Conservation (phyloP, 1,140 invertebrate genomes). For the Tribolium castaneum region DNA sequence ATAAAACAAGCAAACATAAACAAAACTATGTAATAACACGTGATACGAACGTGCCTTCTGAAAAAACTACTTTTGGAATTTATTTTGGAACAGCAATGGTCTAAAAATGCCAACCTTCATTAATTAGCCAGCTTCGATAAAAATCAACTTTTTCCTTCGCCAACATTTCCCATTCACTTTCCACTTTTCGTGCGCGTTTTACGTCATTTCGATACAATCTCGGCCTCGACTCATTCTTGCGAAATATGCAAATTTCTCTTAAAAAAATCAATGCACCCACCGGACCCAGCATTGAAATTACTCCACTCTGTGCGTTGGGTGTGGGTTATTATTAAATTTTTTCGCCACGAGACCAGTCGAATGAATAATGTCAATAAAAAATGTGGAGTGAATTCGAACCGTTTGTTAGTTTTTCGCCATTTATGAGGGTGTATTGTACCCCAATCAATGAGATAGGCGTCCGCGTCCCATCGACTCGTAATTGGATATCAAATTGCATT, state of each 20-base stretch:
- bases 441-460: slow-evolving; percentile 17
- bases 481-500: slow-evolving; percentile 43
- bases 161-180: neutral
- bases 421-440: slow-evolving; percentile 28
- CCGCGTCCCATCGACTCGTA: slow-evolving; percentile 21
- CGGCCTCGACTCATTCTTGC: neutral
- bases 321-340: neutral
- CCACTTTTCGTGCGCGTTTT: neutral
- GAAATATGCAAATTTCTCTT: neutral
- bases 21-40: too few relatives aligned
- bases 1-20: too few relatives aligned
- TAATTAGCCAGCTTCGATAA: neutral
- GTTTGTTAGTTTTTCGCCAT: neutral
- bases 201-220: neutral
- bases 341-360: neutral
- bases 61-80: too few relatives aligned
- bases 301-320: neutral
- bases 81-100: too few relatives aligned
- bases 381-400: neutral
- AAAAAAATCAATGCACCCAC: too few relatives aligned
- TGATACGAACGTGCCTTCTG: too few relatives aligned
- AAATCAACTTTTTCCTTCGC: neutral
- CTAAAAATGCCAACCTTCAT: neutral
- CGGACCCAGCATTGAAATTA: too few relatives aligned
- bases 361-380: neutral